Evolutionary conservation across 2,797 vertebrate species (phyloP).

Genomic region (Gouania willdenowi): DNA sequence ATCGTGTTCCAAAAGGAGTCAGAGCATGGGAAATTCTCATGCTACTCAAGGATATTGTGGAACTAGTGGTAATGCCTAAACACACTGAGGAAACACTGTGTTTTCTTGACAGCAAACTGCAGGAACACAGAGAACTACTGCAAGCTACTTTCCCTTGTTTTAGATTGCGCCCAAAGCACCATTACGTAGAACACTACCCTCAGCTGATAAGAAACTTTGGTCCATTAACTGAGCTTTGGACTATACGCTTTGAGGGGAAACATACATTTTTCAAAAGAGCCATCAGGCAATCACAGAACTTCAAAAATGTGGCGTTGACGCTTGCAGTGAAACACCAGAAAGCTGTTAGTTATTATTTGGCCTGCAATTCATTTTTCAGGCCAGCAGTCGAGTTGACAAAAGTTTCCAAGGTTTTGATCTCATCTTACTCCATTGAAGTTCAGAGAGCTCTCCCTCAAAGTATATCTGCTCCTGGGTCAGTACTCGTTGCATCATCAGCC

Average conservation of each 20-base stretch:
- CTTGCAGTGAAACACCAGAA: not conserved
- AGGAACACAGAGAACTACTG: conserved; percentile 28
- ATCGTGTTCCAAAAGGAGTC: conserved; percentile 20
- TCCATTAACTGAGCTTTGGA: no score
- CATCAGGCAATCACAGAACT: not conserved
- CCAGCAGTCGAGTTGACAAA: conserved; percentile 1
- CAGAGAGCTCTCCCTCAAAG: no score
- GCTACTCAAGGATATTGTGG: conserved; percentile 33
- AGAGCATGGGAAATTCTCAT: conserved; percentile 26
- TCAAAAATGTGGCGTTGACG: not conserved
- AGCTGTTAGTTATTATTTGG: conserved; percentile 1
- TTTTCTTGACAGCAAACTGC: conserved; percentile 25
- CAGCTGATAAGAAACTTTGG: conserved; percentile 20
- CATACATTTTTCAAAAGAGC: not conserved
- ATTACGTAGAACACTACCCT: conserved; percentile 35
- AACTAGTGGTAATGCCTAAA: conserved; percentile 21
- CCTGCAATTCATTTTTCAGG: not conserved
- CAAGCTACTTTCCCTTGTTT: conserved; percentile 26
- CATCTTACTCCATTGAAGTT: no score
- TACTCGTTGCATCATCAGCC: conserved; percentile 1
- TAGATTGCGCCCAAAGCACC: conserved; percentile 22
- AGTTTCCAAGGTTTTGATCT: not conserved
- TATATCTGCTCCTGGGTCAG: not conserved
- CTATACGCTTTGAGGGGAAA: not conserved
- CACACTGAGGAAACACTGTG: conserved; percentile 31